Base-by-base conservation (phyloP, 2,113 vertebrate species). In the Cyanoliseus patagonus region DNA sequence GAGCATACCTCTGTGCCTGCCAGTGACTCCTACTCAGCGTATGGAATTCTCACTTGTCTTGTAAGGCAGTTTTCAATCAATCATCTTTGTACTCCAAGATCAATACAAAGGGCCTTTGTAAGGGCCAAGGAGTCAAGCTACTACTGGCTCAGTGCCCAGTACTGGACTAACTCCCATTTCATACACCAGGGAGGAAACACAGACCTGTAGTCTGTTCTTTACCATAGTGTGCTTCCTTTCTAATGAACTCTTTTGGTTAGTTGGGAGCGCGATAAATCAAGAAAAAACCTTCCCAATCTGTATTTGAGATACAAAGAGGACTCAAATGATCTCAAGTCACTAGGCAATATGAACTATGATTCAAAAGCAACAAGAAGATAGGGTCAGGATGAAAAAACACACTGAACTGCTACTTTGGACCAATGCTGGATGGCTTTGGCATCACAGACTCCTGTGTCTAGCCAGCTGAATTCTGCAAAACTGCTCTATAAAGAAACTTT, bases 401-500 rank as follows among this genome's bases (percentile, higher is more conserved):
- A 44, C 44, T 49, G 66, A 76, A 23, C 24, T 35, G 62, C 94
- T 93, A 49, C 68, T 91, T 93, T 74, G 86, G 80, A 91, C 76
- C 20, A 75, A 9, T 17, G 49, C 7, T 72, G 49, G 64, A 64
- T 76, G 59, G 42, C 63, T 53, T 89, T 94, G 82, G 90, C 75
- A 53, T 52, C 74, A 75, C 74, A 90, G 55, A 64, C 24, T 63
- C 28, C 31, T 13, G 11, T 63, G 59, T 69, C 68, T 70, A 86
- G 53, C 61, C 64, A 95, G 91, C 47, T 68, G 76, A 83, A 76
- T 84, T 83, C 80, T 69, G 79, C 61, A 79, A 73, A 90, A 86
- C 67, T 82, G 20, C 11, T 72, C 83, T 51, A 52, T 62, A 94
- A 94, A 92, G 73, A 87, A 91, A 81, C 64, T 87, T 90, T 91